These are phyloP conservation scores for Cenopis cana DNA, from an alignment of 2,888 invertebrate genomes.

Conservation along the genomic window DNA sequence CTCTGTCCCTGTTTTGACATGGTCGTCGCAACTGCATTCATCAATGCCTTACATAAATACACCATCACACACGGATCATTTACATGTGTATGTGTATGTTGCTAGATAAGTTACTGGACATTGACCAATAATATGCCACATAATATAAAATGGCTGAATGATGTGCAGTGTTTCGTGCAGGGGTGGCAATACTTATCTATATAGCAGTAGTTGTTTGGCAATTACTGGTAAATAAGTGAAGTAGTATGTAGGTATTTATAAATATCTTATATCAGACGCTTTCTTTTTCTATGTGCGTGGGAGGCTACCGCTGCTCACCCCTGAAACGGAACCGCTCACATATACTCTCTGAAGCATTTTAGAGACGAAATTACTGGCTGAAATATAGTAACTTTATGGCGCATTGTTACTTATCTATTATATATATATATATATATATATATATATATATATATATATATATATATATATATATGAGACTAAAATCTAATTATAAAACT, in stretches of 20 bases:
- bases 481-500: too few species aligned
- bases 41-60: conserved; percentile 39
- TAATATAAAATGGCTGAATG: conserved; percentile 24
- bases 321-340: too few species aligned
- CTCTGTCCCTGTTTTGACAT: conserved; percentile 50
- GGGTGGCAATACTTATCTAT: not conserved
- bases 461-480: too few species aligned
- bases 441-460: too few species aligned
- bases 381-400: too few species aligned
- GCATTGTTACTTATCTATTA: too few species aligned
- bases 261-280: too few species aligned
- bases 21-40: conserved; percentile 47
- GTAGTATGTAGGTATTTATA: not conserved
- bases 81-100: conserved; percentile 27
- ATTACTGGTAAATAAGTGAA: not conserved
- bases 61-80: conserved; percentile 38
- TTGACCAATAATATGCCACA: conserved; percentile 28
- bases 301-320: too few species aligned
- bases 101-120: conserved; percentile 28
- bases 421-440: too few species aligned
- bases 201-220: not conserved
- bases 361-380: too few species aligned
- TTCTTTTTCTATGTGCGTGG: too few species aligned
- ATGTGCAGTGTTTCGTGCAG: not conserved
- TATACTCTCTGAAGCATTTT: too few species aligned